Percentiles rank a stretch among this genome's conserved stretches.
phyloP scores from a whole-genome alignment of 2,888 invertebrate species.

The Schrankia costaestrigalis region DNA sequence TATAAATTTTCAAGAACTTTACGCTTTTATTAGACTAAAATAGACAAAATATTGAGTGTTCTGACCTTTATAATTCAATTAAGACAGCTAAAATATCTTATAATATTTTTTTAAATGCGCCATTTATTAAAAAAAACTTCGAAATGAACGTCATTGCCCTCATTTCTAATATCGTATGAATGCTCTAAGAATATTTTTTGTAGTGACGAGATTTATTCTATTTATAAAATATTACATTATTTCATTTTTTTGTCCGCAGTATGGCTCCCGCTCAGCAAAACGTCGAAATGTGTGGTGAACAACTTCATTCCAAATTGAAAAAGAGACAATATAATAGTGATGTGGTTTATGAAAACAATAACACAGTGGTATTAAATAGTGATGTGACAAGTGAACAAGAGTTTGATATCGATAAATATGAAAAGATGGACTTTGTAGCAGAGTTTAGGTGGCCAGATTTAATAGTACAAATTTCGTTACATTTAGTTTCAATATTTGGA shows the following conservation, averaged over 20 bases:
- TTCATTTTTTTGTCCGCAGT: constrained; percentile 21
- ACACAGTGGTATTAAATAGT: constrained; percentile 42
- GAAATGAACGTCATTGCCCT: constrained; percentile 1
- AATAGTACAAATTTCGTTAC: constrained; percentile 84
- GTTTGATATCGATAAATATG: constrained; percentile 64
- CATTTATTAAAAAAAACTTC: too few species aligned
- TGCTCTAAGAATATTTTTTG: constrained; percentile 1
- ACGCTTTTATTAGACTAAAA: too few species aligned
- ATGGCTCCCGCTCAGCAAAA: constrained; percentile 63
- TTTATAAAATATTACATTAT: constrained; percentile 1
- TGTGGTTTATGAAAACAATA: constrained; percentile 49
- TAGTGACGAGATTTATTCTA: constrained; percentile 4
- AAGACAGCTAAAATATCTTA: too few species aligned
- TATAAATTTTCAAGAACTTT: too few species aligned
- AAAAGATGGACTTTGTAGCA: constrained; percentile 79
- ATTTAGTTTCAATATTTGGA: constrained; percentile 85
- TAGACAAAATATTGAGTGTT: too few species aligned
- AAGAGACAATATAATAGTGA: constrained; percentile 42
- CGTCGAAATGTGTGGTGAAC: constrained; percentile 42
- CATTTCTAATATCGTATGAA: constrained; percentile 4
- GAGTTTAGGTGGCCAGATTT: constrained; percentile 87
- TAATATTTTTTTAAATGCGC: too few species aligned
- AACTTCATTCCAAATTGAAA: constrained; percentile 44
- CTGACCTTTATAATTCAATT: too few species aligned
- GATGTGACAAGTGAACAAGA: constrained; percentile 41